Base-by-base conservation (phyloP, 35 echinoderm and acorn worm species). In the Chiridota heheva region DNA sequence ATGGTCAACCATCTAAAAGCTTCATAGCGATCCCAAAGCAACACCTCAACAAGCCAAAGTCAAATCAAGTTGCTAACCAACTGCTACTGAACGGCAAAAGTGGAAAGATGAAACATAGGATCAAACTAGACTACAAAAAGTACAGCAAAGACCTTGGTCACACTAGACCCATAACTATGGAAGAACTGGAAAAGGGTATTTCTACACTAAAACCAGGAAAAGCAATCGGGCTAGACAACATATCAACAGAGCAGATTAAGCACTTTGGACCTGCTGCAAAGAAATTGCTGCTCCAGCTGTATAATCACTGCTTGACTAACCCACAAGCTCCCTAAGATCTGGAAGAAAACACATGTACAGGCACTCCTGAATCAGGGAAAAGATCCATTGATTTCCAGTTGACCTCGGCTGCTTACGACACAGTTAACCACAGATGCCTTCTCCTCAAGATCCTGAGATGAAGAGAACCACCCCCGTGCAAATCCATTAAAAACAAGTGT, bases 401-500 rank as follows among this genome's bases (percentile, higher is more conserved):
- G 74, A 80, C 0, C 81, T 87, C 58, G 85, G 55, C 8, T 70
- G 58, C 36, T 65, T 86, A 86, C 60, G 0, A 48, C 58, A 32
- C 68, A n/a, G n/a, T n/a, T n/a, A n/a, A 77, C 72, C 70, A 89
- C 58, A 36, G 78, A 20, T 53, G 65, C 27, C 86, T 82, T 36
- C 73, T 88, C 63, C 51, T 34, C 64, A 88, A 87, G 61, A 22
- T 67, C 17, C 69, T 2, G 15, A 30, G 44, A 85, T 42, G 48
- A 85, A 42, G 26, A 76, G 45, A 83, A 83, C 39, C 35, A 83
- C 28, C 62, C 70, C 2, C 67, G 64, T 42, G 80, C 80, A 7
- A 86, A 86, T 28, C 84, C 84, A 62, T 63, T 73, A 44, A 86
- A 86, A 44, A 62, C 84, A 86, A 63, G 71, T 76, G 13, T 47